Conservation (phyloP, 2,797 vertebrate species). For the Microhierax caerulescens region DNA sequence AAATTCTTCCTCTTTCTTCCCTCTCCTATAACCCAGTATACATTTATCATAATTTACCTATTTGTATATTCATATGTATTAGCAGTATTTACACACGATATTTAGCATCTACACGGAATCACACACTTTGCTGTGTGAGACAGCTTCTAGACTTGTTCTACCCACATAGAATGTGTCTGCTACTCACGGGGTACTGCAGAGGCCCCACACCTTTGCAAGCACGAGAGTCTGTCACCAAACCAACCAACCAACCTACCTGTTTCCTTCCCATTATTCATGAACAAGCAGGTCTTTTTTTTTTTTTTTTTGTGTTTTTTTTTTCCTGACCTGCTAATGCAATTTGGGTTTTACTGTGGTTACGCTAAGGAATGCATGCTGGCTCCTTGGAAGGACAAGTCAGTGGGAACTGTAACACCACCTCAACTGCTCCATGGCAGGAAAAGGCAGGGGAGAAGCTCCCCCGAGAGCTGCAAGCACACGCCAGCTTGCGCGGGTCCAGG, state of each 20-base stretch:
- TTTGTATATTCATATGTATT: background rate
- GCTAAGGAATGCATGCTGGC: background rate
- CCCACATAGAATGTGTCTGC: background rate
- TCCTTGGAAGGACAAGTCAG: background rate
- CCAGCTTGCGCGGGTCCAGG: background rate
- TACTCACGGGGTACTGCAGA: background rate
- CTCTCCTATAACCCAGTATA: background rate
- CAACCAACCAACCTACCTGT: background rate
- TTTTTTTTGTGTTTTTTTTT: no score
- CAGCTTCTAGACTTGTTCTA: background rate
- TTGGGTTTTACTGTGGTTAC: background rate
- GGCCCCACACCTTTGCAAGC: background rate
- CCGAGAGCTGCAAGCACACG: background rate
- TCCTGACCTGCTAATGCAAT: background rate
- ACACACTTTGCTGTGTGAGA: background rate
- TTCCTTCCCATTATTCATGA: background rate
- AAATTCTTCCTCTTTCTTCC: background rate
- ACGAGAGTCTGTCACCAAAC: background rate
- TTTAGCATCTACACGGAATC: background rate
- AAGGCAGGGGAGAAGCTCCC: background rate
- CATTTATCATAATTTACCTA: background rate
- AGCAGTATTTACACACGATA: background rate
- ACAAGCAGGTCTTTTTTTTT: background rate
- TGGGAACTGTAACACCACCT: background rate
- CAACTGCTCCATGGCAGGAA: background rate